A percentile compares a stretch with the other conserved stretches of the same genome.
Evolutionary conservation across 1,140 invertebrate species (phyloP).

Genomic region (Anastrepha ludens): DNA sequence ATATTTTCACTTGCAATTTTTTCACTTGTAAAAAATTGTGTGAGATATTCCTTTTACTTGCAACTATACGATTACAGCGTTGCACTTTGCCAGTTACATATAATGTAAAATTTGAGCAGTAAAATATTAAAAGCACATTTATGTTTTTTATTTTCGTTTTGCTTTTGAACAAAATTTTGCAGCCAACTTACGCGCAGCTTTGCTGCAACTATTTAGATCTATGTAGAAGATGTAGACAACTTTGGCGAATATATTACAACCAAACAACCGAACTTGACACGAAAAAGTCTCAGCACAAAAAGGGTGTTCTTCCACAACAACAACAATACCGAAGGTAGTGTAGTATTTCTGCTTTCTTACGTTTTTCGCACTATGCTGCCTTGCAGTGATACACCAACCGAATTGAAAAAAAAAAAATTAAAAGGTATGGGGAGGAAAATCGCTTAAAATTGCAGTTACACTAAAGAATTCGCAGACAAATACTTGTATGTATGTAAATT

Average conservation of each 20-base stretch:
- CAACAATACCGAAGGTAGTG: neutral
- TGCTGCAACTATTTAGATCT: neutral
- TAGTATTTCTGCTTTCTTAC: neutral
- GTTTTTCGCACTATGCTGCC: neutral
- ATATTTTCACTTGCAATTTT: slow-evolving; percentile 31
- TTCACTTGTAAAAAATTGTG: slow-evolving; percentile 45
- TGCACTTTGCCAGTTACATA: too few species aligned
- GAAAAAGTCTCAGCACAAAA: neutral
- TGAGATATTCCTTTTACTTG: neutral
- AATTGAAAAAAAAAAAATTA: slow-evolving; percentile 1
- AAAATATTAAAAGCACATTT: neutral
- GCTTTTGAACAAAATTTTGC: neutral
- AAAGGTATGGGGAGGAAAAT: neutral
- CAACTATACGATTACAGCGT: too few species aligned
- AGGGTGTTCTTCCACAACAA: neutral
- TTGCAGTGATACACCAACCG: slow-evolving; percentile 2
- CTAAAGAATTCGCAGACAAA: slow-evolving; percentile 5
- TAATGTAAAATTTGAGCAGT: neutral
- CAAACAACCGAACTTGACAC: slow-evolving; percentile 47
- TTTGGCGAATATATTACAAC: neutral
- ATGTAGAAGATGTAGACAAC: neutral
- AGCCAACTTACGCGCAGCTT: neutral
- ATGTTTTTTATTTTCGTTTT: neutral
- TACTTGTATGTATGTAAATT: neutral
- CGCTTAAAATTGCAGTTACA: slow-evolving; percentile 35